Base-by-base conservation (phyloP, 2,113 vertebrate species). In the Lagopus leucura region DNA sequence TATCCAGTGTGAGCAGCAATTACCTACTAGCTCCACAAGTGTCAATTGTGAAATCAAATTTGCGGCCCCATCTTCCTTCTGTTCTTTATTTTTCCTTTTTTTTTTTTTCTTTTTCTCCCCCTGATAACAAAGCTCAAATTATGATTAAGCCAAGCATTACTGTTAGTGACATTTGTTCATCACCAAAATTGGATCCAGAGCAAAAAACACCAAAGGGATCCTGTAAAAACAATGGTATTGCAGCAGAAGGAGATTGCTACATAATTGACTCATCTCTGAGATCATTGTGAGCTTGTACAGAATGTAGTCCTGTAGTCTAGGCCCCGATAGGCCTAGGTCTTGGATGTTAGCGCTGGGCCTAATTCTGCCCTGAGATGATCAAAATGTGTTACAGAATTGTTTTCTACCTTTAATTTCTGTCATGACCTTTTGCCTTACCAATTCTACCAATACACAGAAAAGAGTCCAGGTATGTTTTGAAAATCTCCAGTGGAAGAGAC, bases 41-140 rank as follows among this genome's bases (percentile, higher is more conserved):
- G 3, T 69, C 64, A 80, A 58, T 40, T 47, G 28, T 86, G 28
- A 71, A 87, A 89, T 71, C 76, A 85, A 87, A 3, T 8, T 91
- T 92, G 34, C 19, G 76, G 61, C 9, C 18, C 79, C 78, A 79
- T 79, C 36, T 81, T 81, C 34, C 34, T 89, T 45, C 24, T 24
- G 14, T 32, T 10, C 6, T 30, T 42, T 11, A 2, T 43, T 65
- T 43, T 38, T 27, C 7, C 19, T 5, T 43, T 17, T 28, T 27
- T 8, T 8, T n/a, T n/a, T 0, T 0, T 18, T 42, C n/a, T n/a
- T 16, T 3, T 13, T 61, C n/a, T 5, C 54, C 88, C 67, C 12
- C 42, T 64, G n/a, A 32, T 65, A 52, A 84, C 57, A 81, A 95
- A 88, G 42, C 14, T 85, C 42, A 79, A 74, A 18, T 10, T 67